These are phyloP conservation scores for Nomada ferruginata DNA, from an alignment of 2,888 invertebrate genomes.

Conservation along the genomic window DNA sequence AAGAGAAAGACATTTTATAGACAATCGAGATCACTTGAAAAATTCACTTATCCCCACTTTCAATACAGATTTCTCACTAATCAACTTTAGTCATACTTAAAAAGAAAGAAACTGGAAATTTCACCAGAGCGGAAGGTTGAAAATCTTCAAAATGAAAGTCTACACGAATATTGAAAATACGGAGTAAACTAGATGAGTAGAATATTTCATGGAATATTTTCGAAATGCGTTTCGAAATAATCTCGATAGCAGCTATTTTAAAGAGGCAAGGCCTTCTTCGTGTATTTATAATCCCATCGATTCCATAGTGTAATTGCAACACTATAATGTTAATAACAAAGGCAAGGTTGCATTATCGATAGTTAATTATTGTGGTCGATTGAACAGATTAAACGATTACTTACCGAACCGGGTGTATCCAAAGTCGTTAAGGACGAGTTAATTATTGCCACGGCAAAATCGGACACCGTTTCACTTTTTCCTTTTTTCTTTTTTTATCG, in stretches of 20 bases:
- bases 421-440: conserved; percentile 57
- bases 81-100: too few species aligned
- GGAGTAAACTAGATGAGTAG: neutral
- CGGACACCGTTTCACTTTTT: conserved; percentile 52
- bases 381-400: conserved; percentile 65
- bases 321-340: conserved; percentile 34
- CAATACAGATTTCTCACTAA: neutral
- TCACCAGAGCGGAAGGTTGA: too few species aligned
- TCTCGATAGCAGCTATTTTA: too few species aligned
- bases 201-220: neutral
- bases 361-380: conserved; percentile 53
- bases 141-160: too few species aligned
- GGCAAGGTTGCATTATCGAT: conserved; percentile 34
- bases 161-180: too few species aligned
- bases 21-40: neutral
- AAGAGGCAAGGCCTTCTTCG: neutral
- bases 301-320: conserved; percentile 13
- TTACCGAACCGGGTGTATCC: conserved; percentile 62
- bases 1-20: neutral
- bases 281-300: conserved; percentile 15
- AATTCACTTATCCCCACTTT: neutral
- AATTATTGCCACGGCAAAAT: conserved; percentile 51
- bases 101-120: too few species aligned
- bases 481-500: conserved; percentile 24
- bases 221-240: too few species aligned